Percentiles rank a stretch among this genome's conserved stretches.
phyloP scores from a whole-genome alignment of 2,888 invertebrate genomes.

The Cyclophora punctaria region DNA sequence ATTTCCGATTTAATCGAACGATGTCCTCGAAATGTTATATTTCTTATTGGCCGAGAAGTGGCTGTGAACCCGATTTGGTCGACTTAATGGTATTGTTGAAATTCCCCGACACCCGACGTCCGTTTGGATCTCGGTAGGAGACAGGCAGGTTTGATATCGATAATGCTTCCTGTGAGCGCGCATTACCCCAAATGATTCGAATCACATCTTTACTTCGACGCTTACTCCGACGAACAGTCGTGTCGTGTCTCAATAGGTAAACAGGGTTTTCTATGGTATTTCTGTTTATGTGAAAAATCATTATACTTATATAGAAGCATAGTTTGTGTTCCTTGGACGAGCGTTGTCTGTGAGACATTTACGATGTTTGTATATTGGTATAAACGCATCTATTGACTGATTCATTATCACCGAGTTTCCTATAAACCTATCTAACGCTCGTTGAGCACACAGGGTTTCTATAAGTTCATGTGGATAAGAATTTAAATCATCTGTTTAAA shows the following conservation, averaged over 20 bases:
- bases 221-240: neutral
- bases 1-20: neutral
- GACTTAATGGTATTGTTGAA: too few species aligned
- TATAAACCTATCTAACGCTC: neutral
- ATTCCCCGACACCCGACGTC: too few species aligned
- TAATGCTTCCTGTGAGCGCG: neutral
- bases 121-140: neutral
- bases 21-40: neutral
- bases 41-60: too few species aligned
- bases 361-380: neutral
- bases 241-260: slow-evolving; percentile 39
- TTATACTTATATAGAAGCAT: slow-evolving; percentile 2
- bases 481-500: too few species aligned
- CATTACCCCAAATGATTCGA: too few species aligned
- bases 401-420: neutral
- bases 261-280: slow-evolving; percentile 53
- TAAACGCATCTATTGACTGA: neutral
- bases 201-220: too few species aligned
- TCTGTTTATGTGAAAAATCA: slow-evolving; percentile 26
- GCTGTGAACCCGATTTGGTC: too few species aligned
- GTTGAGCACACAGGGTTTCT: neutral
- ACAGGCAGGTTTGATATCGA: neutral
- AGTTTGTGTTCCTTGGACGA: neutral
- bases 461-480: neutral
- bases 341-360: neutral